Evolutionary conservation across 2,113 vertebrate genomes (phyloP), one percentile per base, ranked within the genome.

Genomic region (Brachyhypopomus gauderio): DNA sequence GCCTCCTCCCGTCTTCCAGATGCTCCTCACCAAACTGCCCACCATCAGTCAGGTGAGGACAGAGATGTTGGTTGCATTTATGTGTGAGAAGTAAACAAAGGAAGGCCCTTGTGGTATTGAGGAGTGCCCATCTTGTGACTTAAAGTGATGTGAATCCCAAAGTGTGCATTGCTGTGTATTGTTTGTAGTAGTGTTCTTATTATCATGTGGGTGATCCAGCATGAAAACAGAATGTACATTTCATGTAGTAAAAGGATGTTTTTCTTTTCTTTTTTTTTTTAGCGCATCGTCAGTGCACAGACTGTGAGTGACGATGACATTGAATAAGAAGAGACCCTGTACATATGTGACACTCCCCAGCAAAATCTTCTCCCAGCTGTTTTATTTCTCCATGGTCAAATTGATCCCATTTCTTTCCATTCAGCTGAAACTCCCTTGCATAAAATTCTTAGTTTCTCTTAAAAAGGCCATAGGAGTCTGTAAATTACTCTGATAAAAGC

Each of bases 21-120:
- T 98, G 96, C 95, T 99, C 83, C 95, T 99, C 88, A 98, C 97
- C 85, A 99, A 99, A 87, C 95, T 99, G 75, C 98, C 98, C 79
- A 96, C 94, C 81, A 98, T 99, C 91, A 98, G 97, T 89, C 97
- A 99, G 95, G 96, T 88, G 38, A 83, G 78, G 27, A 48, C 6
- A 22, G 9, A 52, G 45, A 14, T 52, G 45, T 14, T 52, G 45
- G 45, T 14, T 52, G 45, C 41, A 9, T 41, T 41, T 41, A 41
- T 5, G 41, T 41, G 41, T 41, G 41, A 9, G 41, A 41, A 8
- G 41, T 9, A 9, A 41, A 41, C 3, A 30, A 1, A 2, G 7
- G 41, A 6, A 9, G 41, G 9, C 4, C 41, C 41, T 41, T 41
- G 41, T 41, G 41, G 41, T 41, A 9, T 8, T 6, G 41, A 9